Conservation (phyloP, 2,113 vertebrate species). For the Microtus montanus region DNA sequence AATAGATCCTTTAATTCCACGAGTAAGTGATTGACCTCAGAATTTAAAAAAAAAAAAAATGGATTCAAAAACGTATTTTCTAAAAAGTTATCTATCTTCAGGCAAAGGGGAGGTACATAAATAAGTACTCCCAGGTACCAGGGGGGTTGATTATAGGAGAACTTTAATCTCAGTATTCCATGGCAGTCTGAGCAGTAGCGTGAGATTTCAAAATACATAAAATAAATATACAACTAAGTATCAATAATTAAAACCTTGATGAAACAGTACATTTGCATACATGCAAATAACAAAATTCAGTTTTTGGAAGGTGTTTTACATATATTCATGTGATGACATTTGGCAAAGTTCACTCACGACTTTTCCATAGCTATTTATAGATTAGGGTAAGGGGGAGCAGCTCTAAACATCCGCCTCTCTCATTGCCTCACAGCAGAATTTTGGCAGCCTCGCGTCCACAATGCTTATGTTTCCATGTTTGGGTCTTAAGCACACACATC, state of each 20-base stretch:
- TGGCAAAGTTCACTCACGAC: background rate
- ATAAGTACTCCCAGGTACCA: background rate
- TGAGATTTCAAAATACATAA: too few relatives aligned
- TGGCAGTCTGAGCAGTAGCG: too few relatives aligned
- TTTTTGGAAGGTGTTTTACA: background rate
- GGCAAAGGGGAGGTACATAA: background rate
- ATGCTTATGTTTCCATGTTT: background rate
- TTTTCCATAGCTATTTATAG: too few relatives aligned
- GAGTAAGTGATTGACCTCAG: background rate
- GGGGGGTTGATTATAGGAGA: background rate
- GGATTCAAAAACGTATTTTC: background rate
- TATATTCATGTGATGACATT: background rate
- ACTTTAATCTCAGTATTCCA: too few relatives aligned
- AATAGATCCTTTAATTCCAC: background rate
- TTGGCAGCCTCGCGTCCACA: background rate
- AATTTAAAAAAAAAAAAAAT: background rate
- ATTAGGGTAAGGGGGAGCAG: background rate
- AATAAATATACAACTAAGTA: background rate
- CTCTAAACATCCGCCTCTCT: background rate
- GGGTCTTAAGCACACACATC: background rate
- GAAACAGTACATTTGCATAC: background rate
- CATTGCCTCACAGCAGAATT: background rate
- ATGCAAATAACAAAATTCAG: background rate
- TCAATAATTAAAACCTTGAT: background rate
- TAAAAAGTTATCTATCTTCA: background rate